A percentile compares a stretch with the other conserved stretches of the same genome.
phyloP scores from a whole-genome alignment of 2,797 vertebrate species.

The Eutrigla gurnardus region DNA sequence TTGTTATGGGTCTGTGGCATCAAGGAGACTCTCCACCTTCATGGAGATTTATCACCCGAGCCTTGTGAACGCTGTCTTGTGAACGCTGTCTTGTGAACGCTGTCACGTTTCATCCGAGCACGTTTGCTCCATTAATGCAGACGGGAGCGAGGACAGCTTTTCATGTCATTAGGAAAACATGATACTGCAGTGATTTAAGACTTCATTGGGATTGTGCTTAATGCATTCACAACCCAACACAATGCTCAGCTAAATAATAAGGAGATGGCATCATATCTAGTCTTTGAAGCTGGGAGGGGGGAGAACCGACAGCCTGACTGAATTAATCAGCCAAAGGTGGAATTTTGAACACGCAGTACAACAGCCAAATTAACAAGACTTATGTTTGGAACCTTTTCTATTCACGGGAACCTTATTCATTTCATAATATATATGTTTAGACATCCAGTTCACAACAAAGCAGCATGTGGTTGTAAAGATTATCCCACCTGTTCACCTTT shows the following conservation, averaged over 20 bases:
- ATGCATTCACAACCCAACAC: slow-evolving; percentile 54
- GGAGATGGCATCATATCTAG: slow-evolving; percentile 42
- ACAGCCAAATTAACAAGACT: slow-evolving; percentile 39
- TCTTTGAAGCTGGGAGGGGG: slow-evolving; percentile 36
- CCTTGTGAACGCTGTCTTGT: slow-evolving; percentile 52
- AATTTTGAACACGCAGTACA: slow-evolving; percentile 22
- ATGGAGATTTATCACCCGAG: slow-evolving; percentile 66
- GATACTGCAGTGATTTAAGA: slow-evolving; percentile 74
- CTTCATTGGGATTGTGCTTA: slow-evolving; percentile 50
- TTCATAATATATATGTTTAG: slow-evolving; percentile 1
- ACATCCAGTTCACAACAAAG: slow-evolving; percentile 35
- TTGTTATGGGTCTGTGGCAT: slow-evolving; percentile 50
- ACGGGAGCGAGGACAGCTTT: slow-evolving; percentile 65
- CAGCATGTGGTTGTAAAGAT: slow-evolving; percentile 25
- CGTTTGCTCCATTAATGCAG: slow-evolving; percentile 73
- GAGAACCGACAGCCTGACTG: slow-evolving; percentile 28
- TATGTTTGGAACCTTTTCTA: slow-evolving; percentile 15
- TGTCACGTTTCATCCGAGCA: slow-evolving; percentile 73
- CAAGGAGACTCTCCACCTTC: slow-evolving; percentile 57
- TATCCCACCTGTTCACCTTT: slow-evolving; percentile 11
- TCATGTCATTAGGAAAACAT: slow-evolving; percentile 79
- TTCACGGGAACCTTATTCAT: neutral
- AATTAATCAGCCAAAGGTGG: slow-evolving; percentile 50
- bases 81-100: slow-evolving; percentile 47
- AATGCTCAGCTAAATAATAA: slow-evolving; percentile 54